These are phyloP conservation scores for Busseola fusca DNA, from an alignment of 2,888 invertebrate species.

Conservation along the genomic window DNA sequence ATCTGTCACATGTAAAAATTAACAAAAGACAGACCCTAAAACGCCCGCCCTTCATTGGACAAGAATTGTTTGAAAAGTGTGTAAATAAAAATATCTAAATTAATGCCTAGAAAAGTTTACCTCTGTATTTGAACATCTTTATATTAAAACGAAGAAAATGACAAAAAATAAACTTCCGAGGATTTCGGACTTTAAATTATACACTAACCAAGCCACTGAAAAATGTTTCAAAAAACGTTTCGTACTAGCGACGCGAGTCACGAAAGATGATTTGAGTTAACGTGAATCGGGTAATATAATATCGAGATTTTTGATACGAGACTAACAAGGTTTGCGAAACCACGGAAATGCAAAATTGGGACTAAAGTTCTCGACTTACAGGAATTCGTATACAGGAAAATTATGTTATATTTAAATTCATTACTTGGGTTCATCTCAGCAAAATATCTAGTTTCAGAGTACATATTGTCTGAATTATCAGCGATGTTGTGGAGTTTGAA, in stretches of 20 bases:
- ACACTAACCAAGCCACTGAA: constrained; percentile 56
- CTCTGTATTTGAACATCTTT: constrained; percentile 30
- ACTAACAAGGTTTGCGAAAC: constrained; percentile 64
- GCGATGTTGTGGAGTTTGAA: constrained; percentile 24
- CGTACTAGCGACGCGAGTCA: constrained; percentile 37
- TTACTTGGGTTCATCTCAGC: constrained; percentile 45
- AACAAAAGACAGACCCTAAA: constrained; percentile 2
- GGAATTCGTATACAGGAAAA: constrained; percentile 53
- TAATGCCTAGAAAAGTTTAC: constrained; percentile 13
- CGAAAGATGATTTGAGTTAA: constrained; percentile 35
- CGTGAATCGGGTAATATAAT: constrained; percentile 56
- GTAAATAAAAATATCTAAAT: constrained; percentile 7
- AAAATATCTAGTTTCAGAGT: constrained; percentile 58
- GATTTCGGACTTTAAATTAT: constrained; percentile 43
- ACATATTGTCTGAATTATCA: constrained; percentile 33
- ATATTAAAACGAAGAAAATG: constrained; percentile 12
- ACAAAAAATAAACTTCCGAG: constrained; percentile 24
- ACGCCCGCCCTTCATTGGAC: constrained; percentile 5
- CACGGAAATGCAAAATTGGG: constrained; percentile 63
- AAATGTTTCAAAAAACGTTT: constrained; percentile 48
- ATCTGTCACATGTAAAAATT: constrained; percentile 27
- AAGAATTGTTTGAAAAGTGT: constrained; percentile 1
- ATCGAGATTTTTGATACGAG: constrained; percentile 61
- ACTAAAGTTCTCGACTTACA: constrained; percentile 63
- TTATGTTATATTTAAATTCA: constrained; percentile 60